phyloP scores from a whole-genome alignment of 2,888 invertebrate genomes.

The Strigamia crassipes region DNA sequence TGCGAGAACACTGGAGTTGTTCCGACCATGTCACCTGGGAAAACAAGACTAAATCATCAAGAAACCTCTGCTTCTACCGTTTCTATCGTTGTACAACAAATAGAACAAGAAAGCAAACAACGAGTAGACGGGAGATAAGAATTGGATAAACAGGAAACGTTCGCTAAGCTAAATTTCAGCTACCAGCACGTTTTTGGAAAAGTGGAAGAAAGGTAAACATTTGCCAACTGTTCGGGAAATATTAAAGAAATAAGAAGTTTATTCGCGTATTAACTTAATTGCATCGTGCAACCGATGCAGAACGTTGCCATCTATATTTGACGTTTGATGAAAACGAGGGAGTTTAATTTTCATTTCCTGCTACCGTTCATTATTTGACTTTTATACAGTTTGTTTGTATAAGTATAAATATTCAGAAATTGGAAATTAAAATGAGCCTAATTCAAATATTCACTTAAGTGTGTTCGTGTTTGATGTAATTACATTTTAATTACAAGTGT shows the following conservation, averaged over 20 bases:
- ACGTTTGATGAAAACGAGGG: background rate
- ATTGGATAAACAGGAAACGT: conserved; percentile 20
- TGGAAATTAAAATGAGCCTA: background rate
- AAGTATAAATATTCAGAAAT: background rate
- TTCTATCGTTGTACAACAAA: background rate
- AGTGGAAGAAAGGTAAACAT: background rate
- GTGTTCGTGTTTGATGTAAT: background rate
- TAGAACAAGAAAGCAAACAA: conserved; percentile 16
- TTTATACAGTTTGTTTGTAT: too few species aligned
- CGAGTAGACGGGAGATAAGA: background rate
- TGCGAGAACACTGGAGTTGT: background rate
- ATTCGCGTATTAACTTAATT: background rate
- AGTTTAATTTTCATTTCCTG: too few species aligned
- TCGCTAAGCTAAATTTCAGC: background rate
- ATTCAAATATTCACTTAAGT: background rate
- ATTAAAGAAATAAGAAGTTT: background rate
- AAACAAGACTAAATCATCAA: conserved; percentile 11
- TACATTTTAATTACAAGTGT: conserved; percentile 3
- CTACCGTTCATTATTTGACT: too few species aligned
- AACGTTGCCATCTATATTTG: background rate
- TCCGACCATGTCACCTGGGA: background rate
- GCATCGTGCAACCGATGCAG: background rate
- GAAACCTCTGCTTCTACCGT: background rate
- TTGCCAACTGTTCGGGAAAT: background rate
- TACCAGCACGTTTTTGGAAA: background rate